Percentiles rank a stretch among this genome's conserved stretches.
Conservation (phyloP, 2,113 vertebrate species). For the Eulacestoma nigropectus region DNA sequence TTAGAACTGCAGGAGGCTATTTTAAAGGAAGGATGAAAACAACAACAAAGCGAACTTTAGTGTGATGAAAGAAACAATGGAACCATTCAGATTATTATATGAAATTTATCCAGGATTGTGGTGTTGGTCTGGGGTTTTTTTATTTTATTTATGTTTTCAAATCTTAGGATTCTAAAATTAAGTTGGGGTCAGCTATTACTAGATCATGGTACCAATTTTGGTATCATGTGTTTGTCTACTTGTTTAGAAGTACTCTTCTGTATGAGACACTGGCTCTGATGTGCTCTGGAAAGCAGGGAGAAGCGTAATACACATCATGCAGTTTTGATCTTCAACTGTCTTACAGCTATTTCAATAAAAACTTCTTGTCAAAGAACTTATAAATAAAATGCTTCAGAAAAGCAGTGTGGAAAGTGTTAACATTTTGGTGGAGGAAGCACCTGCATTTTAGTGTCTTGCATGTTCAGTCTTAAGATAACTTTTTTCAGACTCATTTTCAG, state of each 20-base stretch:
- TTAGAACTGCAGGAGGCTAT: constrained; percentile 38
- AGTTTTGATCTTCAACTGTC: neutral
- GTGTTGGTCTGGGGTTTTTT: neutral
- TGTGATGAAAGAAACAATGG: neutral
- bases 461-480: neutral
- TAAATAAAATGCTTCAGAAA: neutral
- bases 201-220: neutral
- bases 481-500: neutral
- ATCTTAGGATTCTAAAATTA: neutral
- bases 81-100: neutral
- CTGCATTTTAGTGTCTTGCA: neutral
- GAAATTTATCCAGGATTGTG: neutral
- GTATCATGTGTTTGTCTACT: neutral
- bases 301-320: rapidly evolving
- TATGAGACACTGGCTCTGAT: rapidly evolving
- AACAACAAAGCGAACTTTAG: constrained; percentile 15
- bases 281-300: neutral
- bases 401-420: neutral
- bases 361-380: neutral
- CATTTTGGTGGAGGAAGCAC: neutral
- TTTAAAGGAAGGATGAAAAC: constrained; percentile 39
- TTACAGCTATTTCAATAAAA: neutral
- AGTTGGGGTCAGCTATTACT: neutral
- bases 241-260: neutral
- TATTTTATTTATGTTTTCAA: neutral